Evolutionary conservation across 2,797 vertebrate genomes (phyloP), one percentile per base, ranked within the genome.

Genomic region (Epinephelus coioides): DNA sequence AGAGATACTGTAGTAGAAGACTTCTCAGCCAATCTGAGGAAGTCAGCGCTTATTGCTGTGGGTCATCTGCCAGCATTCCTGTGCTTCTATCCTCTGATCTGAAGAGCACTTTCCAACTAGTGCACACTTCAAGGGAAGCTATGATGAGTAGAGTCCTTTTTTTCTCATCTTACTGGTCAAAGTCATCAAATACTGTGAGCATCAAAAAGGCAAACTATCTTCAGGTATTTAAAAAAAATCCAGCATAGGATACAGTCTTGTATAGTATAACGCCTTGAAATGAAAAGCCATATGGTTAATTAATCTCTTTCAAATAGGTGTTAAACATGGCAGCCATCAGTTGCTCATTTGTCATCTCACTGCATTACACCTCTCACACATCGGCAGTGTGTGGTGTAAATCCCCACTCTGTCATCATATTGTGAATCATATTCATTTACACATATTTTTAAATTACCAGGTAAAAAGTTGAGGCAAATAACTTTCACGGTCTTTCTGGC

Each of bases 231-330:
- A 9, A 47, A 57, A 50, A 50, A 71, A 71, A 73, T 21, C 7
- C 47, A 68, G 55, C 2, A 23, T 6, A 46, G 47, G 61, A 78
- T 34, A 30, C 6, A 70, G 34, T 40, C 27, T 7, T 40, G 13
- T 9, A 68, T 67, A 50, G 34, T 34, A 34, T 34, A 34, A 34
- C 34, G 7, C 43, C 18, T 68, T 68, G 47, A 61, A 61, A 23
- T 78, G 51, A 83, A 63, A 73, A 64, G 74, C 62, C 89, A 87
- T 85, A 86, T 88, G 87, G 85, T 79, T 91, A 85, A 90, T 90
- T 88, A 88, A 87, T 82, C 67, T 83, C 62, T 84, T 79, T 82
- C 76, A 49, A 85, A 85, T 84, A 79, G 76, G 74, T 74, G 67
- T 76, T 83, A 86, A 83, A 84, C 46, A 70, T 57, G 56, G 65